Conservation (phyloP, 2,113 vertebrate genomes). For the Perccottus glenii region DNA sequence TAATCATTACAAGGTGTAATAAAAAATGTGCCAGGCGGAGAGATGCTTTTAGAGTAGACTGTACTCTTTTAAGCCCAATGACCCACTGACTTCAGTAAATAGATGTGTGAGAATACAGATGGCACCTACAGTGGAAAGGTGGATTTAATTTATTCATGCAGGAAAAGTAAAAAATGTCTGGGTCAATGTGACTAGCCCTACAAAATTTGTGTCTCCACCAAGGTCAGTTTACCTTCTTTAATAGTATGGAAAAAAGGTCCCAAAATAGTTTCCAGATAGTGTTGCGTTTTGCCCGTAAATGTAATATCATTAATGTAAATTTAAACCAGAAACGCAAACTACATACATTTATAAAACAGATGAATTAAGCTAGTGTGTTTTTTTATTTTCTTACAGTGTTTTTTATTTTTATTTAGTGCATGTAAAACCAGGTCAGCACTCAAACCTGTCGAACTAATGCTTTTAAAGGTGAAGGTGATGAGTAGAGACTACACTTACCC, state of each 20-base stretch:
- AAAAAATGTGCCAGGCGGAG: slow-evolving; percentile 14
- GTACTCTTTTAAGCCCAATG: slow-evolving; percentile 6
- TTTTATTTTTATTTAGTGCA: slow-evolving; percentile 8
- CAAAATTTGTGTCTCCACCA: background rate
- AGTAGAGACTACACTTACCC: slow-evolving; percentile 80
- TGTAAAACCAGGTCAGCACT: slow-evolving; percentile 31
- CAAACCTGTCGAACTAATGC: background rate
- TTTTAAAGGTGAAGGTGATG: slow-evolving; percentile 1
- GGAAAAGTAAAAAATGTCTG: slow-evolving; percentile 28
- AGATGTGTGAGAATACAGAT: slow-evolving; percentile 25
- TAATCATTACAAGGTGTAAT: slow-evolving; percentile 34
- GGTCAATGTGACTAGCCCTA: slow-evolving; percentile 46
- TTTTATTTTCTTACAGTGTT: slow-evolving; percentile 12
- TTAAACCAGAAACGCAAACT: no score
- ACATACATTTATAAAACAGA: no score
- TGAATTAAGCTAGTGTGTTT: no score
- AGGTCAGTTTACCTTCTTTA: no score
- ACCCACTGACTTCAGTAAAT: slow-evolving; percentile 28
- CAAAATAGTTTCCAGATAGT: no score
- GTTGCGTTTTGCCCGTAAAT: no score
- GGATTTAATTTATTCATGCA: slow-evolving; percentile 9
- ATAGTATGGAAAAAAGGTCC: no score
- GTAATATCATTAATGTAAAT: no score
- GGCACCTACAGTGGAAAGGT: slow-evolving; percentile 5
- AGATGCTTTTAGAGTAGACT: slow-evolving; percentile 15